Percentiles rank a stretch among this genome's conserved stretches.
Conservation (phyloP, 1,140 invertebrate species). For the Sarcophaga peregrina region DNA sequence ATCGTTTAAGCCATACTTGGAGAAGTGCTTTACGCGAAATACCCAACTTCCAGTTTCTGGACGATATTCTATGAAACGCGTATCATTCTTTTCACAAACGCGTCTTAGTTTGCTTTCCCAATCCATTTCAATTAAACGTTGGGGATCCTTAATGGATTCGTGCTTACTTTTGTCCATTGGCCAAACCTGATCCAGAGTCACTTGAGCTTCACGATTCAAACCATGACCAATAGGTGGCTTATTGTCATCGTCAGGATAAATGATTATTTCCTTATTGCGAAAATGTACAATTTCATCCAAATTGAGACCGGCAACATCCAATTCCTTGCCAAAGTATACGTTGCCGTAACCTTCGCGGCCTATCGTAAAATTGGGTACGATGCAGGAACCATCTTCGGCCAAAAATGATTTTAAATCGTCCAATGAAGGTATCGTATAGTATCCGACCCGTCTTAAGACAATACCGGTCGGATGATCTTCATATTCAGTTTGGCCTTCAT, state of each 20-base stretch:
- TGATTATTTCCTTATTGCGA: conserved; percentile 79
- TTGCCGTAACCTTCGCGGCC: conserved; percentile 92
- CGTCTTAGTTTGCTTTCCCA: conserved; percentile 88
- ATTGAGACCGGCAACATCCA: conserved; percentile 90
- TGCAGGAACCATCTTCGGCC: conserved; percentile 80
- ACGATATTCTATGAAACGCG: conserved; percentile 93
- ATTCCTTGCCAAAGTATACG: conserved; percentile 87
- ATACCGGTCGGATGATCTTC: conserved; percentile 73
- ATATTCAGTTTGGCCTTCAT: conserved; percentile 57
- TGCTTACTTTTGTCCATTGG: conserved; percentile 88
- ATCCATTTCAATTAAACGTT: conserved; percentile 82
- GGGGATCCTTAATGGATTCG: conserved; percentile 83
- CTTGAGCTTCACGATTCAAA: conserved; percentile 91
- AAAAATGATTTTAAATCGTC: conserved; percentile 77
- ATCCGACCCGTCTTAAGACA: conserved; percentile 77
- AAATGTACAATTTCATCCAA: conserved; percentile 87
- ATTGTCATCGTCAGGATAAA: conserved; percentile 77
- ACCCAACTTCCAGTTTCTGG: conserved; percentile 97
- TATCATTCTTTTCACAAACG: conserved; percentile 86
- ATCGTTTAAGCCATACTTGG: conserved; percentile 93
- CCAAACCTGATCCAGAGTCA: conserved; percentile 95
- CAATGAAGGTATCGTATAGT: conserved; percentile 87
- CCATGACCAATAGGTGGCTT: conserved; percentile 85
- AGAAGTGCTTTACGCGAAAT: conserved; percentile 94
- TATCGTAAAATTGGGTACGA: conserved; percentile 91